Evolutionary conservation across 2,797 vertebrate species (phyloP), one percentile per base, ranked within the genome.

Genomic region (Pangasius macronema): DNA sequence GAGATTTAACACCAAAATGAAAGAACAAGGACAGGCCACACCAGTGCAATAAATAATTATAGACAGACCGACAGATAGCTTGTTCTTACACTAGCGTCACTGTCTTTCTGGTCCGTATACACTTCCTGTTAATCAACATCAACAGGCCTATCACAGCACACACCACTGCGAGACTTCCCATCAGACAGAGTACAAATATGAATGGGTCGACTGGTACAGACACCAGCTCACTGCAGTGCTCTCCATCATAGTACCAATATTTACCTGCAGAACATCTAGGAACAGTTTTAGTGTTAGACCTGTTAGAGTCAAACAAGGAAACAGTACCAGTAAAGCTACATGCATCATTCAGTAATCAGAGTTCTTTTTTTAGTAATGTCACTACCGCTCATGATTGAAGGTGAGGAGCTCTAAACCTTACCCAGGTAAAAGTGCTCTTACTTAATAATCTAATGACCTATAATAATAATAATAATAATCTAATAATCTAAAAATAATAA

Each of bases 41-140:
- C 20, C 36, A 83, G 24, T 83, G 77, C 91, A 93, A 86, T 22
- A 24, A 33, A 83, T 20, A 13, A 51, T 67, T 51, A 65, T 30
- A 46, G 39, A 46, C 13, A 42, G 79, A 24, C 9, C 30, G 13
- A 51, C 27, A 3, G 27, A 33, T 6, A 77, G 49, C 30, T 53
- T 53, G n/a, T 4, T 59, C 97, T 97, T 96, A 97, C 96, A 96
- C 95, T 91, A 97, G 91, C 2, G 94, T 94, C 51, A 96, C 91
- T 14, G 92, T 93, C 91, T 95, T 95, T 93, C 91, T 94, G 92
- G 92, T 94, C 91, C 92, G 93, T 85, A 95, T 92, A 87, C 94
- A 96, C 95, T 95, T 97, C 95, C 96, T 97, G 94, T 96, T 95
- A 88, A 96, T 95, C 91, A 95, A 95, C 90, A 96, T 92, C 90